Evolutionary conservation across 2,797 vertebrate species (phyloP), one percentile per base, ranked within the genome.

Genomic region (Lutjanus campechanus): DNA sequence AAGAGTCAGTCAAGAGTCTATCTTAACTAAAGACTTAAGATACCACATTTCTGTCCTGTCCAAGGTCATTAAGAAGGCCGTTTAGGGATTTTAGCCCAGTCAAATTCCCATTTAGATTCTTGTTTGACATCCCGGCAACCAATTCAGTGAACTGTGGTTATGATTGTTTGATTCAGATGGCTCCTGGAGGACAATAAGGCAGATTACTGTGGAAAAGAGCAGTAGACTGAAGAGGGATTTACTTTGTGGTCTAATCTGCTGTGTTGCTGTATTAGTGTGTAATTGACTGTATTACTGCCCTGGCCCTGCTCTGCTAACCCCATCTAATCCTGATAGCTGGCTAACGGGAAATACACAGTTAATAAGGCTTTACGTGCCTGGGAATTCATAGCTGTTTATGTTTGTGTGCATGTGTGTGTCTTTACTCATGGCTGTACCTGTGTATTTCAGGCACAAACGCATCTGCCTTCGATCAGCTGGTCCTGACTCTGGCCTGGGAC

Each of bases 401-500:
- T 72, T 13, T 68, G 46, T 53, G 16, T 51, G n/a, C n/a, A n/a
- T n/a, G 8, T 25, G 1, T 67, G 13, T 47, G 54, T 72, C 22
- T 73, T 75, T 41, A 81, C 44, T 72, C 40, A 20, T 43, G 12
- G 2, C 44, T 79, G 9, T 69, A 63, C 44, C 15, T 86, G 2
- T 88, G 49, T 78, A 13, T 89, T 93, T 79, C 92, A 99, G 98
- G 98, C 88, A 99, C 98, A 53, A 98, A 99, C 76, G 96, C 96
- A 1, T 97, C 98, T 93, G 97, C 98, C 40, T 98, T 99, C 92
- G 98, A 99, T 94, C 98, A 99, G 89, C 97, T 99, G 83, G 97
- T 98, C 87, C 96, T 99, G 91, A 99, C 98, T 20, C 93, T 99
- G 92, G 98, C 98, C 4, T 99, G 98, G 98, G 97, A 99, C 93